Percentiles rank a stretch among this genome's conserved stretches.
These are phyloP conservation scores for Drosophila aff. DNA, from an alignment of 1,140 invertebrate species.

Conservation along the genomic window DNA sequence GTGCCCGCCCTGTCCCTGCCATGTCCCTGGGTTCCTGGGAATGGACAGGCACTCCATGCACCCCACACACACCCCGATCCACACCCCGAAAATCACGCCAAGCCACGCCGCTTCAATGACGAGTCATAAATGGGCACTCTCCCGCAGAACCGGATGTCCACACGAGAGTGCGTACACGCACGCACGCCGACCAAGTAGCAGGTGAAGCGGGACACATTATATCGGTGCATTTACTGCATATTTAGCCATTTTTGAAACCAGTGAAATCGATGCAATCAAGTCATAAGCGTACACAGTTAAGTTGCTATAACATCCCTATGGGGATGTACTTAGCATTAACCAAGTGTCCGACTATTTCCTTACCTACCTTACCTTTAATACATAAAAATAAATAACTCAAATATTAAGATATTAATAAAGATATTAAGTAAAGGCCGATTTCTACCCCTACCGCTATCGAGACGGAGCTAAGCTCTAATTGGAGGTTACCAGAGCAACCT, in stretches of 20 bases:
- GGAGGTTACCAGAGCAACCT: no score
- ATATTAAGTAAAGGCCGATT: neutral
- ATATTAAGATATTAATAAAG: no score
- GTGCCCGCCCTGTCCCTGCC: conserved; percentile 11
- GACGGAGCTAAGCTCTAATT: no score
- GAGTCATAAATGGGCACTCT: conserved; percentile 64
- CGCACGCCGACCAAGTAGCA: neutral
- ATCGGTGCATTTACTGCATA: conserved; percentile 2
- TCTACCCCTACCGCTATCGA: neutral
- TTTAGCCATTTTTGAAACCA: conserved; percentile 3
- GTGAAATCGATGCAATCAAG: neutral
- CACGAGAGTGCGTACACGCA: conserved; percentile 2
- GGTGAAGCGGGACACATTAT: neutral
- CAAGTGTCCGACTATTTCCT: neutral
- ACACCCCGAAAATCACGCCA: conserved; percentile 6
- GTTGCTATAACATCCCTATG: neutral
- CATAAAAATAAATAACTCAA: no score
- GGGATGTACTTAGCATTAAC: neutral
- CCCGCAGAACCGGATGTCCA: conserved; percentile 3
- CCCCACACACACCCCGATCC: no score
- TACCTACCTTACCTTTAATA: neutral
- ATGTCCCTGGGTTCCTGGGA: neutral
- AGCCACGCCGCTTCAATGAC: conserved; percentile 43
- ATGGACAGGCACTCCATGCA: neutral
- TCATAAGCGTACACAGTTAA: neutral